A percentile compares a stretch with the other conserved stretches of the same genome.
These are phyloP conservation scores for Thoracochromis brauschi DNA, from an alignment of 2,113 vertebrate species.

Conservation along the genomic window DNA sequence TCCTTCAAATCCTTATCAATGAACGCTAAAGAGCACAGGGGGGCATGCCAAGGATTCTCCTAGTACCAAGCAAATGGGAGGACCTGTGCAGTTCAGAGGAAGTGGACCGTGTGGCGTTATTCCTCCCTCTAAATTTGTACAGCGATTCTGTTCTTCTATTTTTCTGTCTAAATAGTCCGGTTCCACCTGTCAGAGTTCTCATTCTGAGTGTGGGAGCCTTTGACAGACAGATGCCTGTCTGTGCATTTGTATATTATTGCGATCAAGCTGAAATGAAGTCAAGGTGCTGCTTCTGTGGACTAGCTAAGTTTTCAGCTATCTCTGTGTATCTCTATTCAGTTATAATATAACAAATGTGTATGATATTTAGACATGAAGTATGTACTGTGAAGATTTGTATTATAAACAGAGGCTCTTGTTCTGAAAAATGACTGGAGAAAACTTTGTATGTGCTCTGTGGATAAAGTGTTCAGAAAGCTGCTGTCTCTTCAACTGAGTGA, in stretches of 20 bases:
- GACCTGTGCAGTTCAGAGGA: conserved; percentile 3
- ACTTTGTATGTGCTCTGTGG: conserved; percentile 11
- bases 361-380: conserved; percentile 7
- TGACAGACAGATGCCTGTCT: conserved; percentile 10
- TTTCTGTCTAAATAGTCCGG: conserved; percentile 35
- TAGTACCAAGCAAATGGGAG: conserved; percentile 24
- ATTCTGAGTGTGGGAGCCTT: conserved; percentile 2
- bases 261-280: conserved; percentile 29
- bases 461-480: conserved; percentile 26
- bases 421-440: not conserved
- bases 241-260: conserved; percentile 63
- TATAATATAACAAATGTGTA: conserved; percentile 15
- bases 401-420: conserved; percentile 10
- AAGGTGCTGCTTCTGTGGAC: conserved; percentile 43
- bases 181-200: conserved; percentile 12
- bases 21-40: conserved; percentile 47
- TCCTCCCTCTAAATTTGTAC: conserved; percentile 49
- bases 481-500: conserved; percentile 47
- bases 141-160: conserved; percentile 46
- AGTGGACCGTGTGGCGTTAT: conserved; percentile 1
- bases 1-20: conserved; percentile 40
- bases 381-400: conserved; percentile 12
- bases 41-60: not conserved
- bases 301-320: conserved; percentile 14
- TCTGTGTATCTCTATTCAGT: conserved; percentile 22